Evolutionary conservation across 2,888 invertebrate species (phyloP).

Genomic region (Altica lythri): DNA sequence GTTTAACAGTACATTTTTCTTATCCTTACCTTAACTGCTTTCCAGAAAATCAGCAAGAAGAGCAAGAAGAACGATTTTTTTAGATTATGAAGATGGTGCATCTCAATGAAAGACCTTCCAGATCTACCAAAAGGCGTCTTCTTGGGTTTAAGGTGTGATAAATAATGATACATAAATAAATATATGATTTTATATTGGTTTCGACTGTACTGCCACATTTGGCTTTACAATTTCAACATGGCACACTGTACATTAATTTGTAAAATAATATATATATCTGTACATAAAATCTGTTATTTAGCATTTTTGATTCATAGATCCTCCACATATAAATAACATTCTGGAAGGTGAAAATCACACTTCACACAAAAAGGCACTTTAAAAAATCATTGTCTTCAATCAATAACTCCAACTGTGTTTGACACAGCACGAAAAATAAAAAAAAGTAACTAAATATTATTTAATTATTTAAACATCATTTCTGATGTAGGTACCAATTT

Average conservation of each 20-base stretch:
- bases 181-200: slow-evolving; percentile 54
- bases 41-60: too few relatives aligned
- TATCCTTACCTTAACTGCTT: too few relatives aligned
- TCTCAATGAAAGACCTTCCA: too few relatives aligned
- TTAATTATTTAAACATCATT: slow-evolving; percentile 34
- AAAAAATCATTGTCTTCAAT: slow-evolving; percentile 30
- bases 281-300: slow-evolving; percentile 51
- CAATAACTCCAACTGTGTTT: slow-evolving; percentile 7
- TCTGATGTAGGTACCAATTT: too few relatives aligned
- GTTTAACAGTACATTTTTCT: too few relatives aligned
- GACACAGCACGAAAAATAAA: too few relatives aligned
- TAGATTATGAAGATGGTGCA: too few relatives aligned
- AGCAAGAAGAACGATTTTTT: too few relatives aligned
- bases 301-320: slow-evolving; percentile 50
- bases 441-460: too few relatives aligned
- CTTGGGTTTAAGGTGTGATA: too few relatives aligned
- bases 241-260: slow-evolving; percentile 57
- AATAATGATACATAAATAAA: slow-evolving; percentile 8
- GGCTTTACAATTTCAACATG: slow-evolving; percentile 56
- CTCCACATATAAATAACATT: slow-evolving; percentile 50
- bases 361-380: slow-evolving; percentile 49
- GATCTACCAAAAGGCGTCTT: too few relatives aligned
- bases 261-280: slow-evolving; percentile 53
- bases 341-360: slow-evolving; percentile 43
- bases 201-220: slow-evolving; percentile 53